A percentile compares a stretch with the other conserved stretches of the same genome.
Evolutionary conservation across 2,888 invertebrate species (phyloP).

Genomic region (Clanis bilineata): DNA sequence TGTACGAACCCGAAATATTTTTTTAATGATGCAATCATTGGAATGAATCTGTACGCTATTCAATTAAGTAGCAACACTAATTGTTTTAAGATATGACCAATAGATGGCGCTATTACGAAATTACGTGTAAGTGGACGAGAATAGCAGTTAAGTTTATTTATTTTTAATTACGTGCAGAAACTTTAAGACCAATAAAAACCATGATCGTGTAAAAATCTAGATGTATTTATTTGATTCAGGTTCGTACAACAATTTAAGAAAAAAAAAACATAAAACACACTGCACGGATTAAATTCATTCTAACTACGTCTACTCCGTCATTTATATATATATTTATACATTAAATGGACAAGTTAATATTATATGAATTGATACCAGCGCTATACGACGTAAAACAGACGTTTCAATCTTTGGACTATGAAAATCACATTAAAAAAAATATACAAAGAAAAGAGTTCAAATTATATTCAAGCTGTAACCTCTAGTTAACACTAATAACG

Average conservation of each 20-base stretch:
- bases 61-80: neutral
- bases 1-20: neutral
- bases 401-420: conserved; percentile 52
- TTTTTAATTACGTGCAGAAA: neutral
- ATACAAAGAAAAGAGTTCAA: conserved; percentile 29
- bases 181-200: neutral
- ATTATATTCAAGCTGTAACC: conserved; percentile 24
- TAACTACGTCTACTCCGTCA: conserved; percentile 19
- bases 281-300: conserved; percentile 12
- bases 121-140: too few species aligned
- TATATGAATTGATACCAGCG: conserved; percentile 16
- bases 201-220: neutral
- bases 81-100: neutral
- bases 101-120: neutral
- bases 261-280: conserved; percentile 2
- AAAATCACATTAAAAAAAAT: conserved; percentile 41
- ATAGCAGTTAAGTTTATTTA: too few species aligned
- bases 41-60: neutral
- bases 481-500: conserved; percentile 12
- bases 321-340: conserved; percentile 16
- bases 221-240: conserved; percentile 3
- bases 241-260: conserved; percentile 9
- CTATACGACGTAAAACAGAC: conserved; percentile 45
- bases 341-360: conserved; percentile 18
- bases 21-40: neutral